These are phyloP conservation scores for Hemithea aestivaria DNA, from an alignment of 2,888 invertebrate genomes.

Conservation along the genomic window DNA sequence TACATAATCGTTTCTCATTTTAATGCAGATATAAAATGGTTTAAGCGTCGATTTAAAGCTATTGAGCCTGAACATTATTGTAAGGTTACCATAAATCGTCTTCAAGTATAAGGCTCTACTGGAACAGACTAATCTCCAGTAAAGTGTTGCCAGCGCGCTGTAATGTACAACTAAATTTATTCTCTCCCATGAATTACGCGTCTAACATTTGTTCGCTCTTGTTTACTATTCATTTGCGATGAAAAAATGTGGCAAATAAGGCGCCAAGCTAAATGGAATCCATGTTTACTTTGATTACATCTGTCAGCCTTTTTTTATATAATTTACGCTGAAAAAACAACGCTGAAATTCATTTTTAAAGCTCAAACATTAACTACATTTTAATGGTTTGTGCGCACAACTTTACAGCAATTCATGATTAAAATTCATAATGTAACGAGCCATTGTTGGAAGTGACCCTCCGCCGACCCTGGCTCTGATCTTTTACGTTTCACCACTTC, in stretches of 20 bases:
- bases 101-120: too few species aligned
- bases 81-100: constrained; percentile 18
- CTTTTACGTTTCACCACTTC: constrained; percentile 13
- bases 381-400: too few species aligned
- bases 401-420: background rate
- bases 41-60: constrained; percentile 10
- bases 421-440: constrained; percentile 8
- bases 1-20: constrained; percentile 5
- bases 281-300: too few species aligned
- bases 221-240: too few species aligned
- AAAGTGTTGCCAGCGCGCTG: constrained; percentile 15
- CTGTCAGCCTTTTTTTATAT: too few species aligned
- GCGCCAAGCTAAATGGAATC: too few species aligned
- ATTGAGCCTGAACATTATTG: constrained; percentile 13
- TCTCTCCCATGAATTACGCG: too few species aligned
- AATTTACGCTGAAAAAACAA: too few species aligned
- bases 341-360: too few species aligned
- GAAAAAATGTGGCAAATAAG: too few species aligned
- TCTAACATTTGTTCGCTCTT: too few species aligned
- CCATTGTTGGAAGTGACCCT: constrained; percentile 10
- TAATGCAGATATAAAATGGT: constrained; percentile 13
- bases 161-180: constrained; percentile 6
- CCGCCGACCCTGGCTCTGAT: background rate
- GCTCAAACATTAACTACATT: too few species aligned
- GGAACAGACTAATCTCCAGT: constrained; percentile 15